Conservation (phyloP, 1,140 invertebrate species). For the Nautilus pompilius region DNA sequence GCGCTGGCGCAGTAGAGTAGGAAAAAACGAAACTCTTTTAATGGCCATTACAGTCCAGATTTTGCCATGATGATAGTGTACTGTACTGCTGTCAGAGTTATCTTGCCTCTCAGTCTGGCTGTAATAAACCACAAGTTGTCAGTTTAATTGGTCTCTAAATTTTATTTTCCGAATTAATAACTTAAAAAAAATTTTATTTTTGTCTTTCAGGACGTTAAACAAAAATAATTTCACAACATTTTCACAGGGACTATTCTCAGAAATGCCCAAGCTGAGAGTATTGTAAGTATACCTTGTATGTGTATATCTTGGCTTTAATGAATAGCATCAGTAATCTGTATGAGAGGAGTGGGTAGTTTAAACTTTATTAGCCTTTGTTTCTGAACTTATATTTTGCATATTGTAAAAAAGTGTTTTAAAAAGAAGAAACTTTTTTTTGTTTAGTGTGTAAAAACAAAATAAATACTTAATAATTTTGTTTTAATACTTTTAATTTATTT, state of each 20-base stretch:
- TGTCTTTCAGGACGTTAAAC: slow-evolving; percentile 76
- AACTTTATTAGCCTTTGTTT: neutral
- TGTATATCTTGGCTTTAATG: neutral
- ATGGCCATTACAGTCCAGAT: too few relatives aligned
- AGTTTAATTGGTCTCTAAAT: too few relatives aligned
- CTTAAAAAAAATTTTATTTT: slow-evolving; percentile 17
- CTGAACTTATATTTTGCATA: neutral
- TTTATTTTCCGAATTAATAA: too few relatives aligned
- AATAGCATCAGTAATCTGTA: neutral
- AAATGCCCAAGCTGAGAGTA: slow-evolving; percentile 75
- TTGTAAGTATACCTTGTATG: slow-evolving; percentile 59
- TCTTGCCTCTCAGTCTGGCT: too few relatives aligned
- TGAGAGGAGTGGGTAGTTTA: slow-evolving; percentile 2
- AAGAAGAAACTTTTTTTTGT: neutral
- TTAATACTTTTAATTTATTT: too few relatives aligned
- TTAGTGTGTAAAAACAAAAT: neutral
- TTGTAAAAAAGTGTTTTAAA: neutral
- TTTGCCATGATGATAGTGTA: too few relatives aligned
- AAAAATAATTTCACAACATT: slow-evolving; percentile 90
- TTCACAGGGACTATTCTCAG: slow-evolving; percentile 74
- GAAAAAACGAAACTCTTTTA: too few relatives aligned
- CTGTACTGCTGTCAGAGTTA: too few relatives aligned
- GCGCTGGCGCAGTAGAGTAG: too few relatives aligned
- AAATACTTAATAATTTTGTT: too few relatives aligned
- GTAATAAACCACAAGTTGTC: too few relatives aligned